phyloP scores from a whole-genome alignment of 2,888 invertebrate genomes.

The Acanthosoma haemorrhoidale region DNA sequence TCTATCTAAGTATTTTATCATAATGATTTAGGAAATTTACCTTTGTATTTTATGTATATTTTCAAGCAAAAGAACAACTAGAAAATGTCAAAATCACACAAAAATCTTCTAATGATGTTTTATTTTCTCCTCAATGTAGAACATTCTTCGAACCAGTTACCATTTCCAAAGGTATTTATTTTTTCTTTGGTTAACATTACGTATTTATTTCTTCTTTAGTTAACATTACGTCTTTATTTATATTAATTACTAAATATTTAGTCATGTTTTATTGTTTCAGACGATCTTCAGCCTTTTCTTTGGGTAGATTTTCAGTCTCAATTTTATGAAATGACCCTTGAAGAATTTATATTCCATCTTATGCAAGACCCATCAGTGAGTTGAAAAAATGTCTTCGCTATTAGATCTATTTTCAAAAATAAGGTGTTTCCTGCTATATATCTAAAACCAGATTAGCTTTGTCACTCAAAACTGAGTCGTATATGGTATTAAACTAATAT shows the following conservation, averaged over 20 bases:
- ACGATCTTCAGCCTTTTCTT: not conserved
- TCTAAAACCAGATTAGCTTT: too few species aligned
- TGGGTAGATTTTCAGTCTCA: not conserved
- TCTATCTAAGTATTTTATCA: not conserved
- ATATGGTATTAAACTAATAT: too few species aligned
- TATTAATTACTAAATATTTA: too few species aligned
- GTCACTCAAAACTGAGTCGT: too few species aligned
- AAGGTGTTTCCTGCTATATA: too few species aligned
- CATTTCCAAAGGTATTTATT: not conserved
- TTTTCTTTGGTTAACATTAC: not conserved
- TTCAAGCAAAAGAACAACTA: not conserved
- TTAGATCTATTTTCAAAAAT: too few species aligned
- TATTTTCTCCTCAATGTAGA: not conserved
- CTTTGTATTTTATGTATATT: not conserved
- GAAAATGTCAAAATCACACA: not conserved
- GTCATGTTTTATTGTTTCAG: not conserved
- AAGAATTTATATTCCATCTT: not conserved
- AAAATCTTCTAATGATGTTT: not conserved
- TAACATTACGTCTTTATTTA: not conserved
- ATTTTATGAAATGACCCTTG: not conserved
- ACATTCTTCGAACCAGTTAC: not conserved
- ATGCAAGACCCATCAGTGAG: not conserved
- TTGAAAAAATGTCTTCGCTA: not conserved
- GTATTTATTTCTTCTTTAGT: too few species aligned
- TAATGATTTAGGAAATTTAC: not conserved